phyloP scores from a whole-genome alignment of 2,113 vertebrate genomes.

The Ailurus styani region DNA sequence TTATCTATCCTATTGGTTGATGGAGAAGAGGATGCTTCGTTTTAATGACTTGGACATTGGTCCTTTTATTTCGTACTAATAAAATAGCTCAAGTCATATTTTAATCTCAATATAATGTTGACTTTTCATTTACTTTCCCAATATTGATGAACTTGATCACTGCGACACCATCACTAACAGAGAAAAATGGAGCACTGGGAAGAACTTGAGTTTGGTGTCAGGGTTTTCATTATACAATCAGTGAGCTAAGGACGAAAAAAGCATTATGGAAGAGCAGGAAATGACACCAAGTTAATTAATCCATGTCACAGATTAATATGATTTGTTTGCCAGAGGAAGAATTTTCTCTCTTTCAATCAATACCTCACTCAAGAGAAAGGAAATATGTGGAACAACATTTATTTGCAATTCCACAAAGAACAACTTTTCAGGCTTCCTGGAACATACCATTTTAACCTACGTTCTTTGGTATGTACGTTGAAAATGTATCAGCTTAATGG shows the following conservation, averaged over 20 bases:
- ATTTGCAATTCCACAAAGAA: slow-evolving; percentile 20
- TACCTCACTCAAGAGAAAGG: background rate
- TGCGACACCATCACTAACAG: background rate
- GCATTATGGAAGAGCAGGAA: slow-evolving; percentile 21
- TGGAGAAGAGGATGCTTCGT: background rate
- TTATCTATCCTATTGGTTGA: background rate
- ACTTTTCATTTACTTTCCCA: background rate
- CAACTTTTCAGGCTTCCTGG: slow-evolving; percentile 19
- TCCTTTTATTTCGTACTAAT: background rate
- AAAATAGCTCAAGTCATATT: slow-evolving; percentile 16
- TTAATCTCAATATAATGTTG: background rate
- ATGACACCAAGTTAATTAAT: slow-evolving; percentile 4
- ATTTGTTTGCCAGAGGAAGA: slow-evolving; percentile 30
- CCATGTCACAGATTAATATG: background rate
- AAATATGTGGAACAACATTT: background rate
- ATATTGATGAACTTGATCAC: background rate
- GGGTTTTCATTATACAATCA: background rate
- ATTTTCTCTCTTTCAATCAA: slow-evolving; percentile 6
- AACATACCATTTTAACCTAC: background rate
- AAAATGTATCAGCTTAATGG: background rate
- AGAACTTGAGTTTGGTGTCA: background rate
- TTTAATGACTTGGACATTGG: background rate
- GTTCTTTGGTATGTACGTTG: background rate
- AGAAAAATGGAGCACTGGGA: background rate
- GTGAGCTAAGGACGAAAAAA: background rate